Evolutionary conservation across 2,888 invertebrate species (phyloP), one percentile per base, ranked within the genome.

Genomic region (Parnassius orleans): DNA sequence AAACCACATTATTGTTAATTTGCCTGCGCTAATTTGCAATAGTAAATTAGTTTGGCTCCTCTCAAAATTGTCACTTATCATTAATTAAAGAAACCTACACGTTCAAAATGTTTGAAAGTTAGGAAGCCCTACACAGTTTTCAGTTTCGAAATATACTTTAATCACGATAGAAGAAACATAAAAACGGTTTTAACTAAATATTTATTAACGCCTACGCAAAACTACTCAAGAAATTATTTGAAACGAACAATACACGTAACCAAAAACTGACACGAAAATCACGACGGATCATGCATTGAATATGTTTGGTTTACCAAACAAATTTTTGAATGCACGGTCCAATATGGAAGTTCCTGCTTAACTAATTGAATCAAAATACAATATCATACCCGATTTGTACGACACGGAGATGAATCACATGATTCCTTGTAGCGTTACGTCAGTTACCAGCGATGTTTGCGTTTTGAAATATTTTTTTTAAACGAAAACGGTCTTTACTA

Each of bases 291-390:
- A 47, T 15, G 15, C 12, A 56, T 56, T 61, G 47, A 53, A 48
- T 42, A 10, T 41, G 47, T 14, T 47, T 7, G 11, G 15, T 24
- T 19, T 64, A 63, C 63, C 70, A 77, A 78, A 72, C 70, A 74
- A 71, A 70, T 68, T 76, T 72, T 73, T 76, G 73, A 79, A 80
- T 78, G 77, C 74, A 68, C 67, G 47, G 67, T 71, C 81, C 67
- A 71, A 81, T 81, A 83, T 81, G 84, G 80, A 78, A 74, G 79
- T 81, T 82, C 79, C 79, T 77, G 76, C 75, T 77, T 80, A 83
- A 77, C 77, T 84, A 86, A 87, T 87, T 86, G 86, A 85, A 87
- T 86, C 81, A 84, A 86, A 85, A 86, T 86, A 84, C 80, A 84
- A 83, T 83, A 80, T 80, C 79, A 77, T 80, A 73, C 82, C 85